Conservation (phyloP, 2,113 vertebrate species). For the Odocoileus virginianus region DNA sequence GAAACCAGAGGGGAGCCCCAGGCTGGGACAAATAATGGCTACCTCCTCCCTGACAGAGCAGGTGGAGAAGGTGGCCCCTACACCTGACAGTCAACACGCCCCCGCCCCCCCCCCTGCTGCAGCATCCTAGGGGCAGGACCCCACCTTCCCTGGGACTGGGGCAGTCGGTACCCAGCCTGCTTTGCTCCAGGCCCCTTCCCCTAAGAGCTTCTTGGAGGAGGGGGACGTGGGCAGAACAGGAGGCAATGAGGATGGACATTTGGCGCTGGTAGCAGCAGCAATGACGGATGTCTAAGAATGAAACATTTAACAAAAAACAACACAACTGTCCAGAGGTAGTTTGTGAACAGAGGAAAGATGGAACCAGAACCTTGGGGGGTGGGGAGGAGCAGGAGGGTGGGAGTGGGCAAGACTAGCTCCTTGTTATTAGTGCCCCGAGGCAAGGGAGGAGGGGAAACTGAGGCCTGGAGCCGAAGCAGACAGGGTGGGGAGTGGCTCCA, state of each 20-base stretch:
- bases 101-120: constrained; percentile 42
- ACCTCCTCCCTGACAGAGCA: constrained; percentile 5
- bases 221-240: neutral
- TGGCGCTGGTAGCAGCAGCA: constrained; percentile 77
- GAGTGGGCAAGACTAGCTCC: constrained; percentile 34
- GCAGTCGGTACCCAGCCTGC: constrained; percentile 45
- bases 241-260: constrained; percentile 36
- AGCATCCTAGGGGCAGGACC: constrained; percentile 53
- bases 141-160: constrained; percentile 55
- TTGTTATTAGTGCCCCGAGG: constrained; percentile 12
- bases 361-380: constrained; percentile 70
- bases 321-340: constrained; percentile 87
- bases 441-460: neutral
- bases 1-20: constrained; percentile 76
- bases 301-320: constrained; percentile 76
- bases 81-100: neutral
- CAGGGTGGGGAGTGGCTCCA: neutral
- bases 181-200: constrained; percentile 22
- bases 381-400: constrained; percentile 25
- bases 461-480: neutral
- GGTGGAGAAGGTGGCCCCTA: neutral
- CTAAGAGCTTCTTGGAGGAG: neutral
- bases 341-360: constrained; percentile 81
- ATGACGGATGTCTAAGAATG: constrained; percentile 76
- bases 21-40: constrained; percentile 48